phyloP scores from a whole-genome alignment of 2,888 invertebrate species.

The Microplitis deprimator region DNA sequence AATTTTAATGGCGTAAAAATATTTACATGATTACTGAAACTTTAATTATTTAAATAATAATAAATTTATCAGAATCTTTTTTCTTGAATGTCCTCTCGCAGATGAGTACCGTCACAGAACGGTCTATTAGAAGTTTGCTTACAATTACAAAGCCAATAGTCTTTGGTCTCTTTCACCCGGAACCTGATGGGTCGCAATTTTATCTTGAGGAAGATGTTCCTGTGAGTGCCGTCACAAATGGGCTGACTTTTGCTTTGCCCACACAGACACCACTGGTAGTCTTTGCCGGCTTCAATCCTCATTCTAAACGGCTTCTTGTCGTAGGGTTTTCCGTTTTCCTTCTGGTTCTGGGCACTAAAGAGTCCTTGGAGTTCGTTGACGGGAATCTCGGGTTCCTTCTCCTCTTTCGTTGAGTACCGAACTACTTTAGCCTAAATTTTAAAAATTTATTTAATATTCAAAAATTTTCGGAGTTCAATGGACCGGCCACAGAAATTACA shows the following conservation, averaged over 20 bases:
- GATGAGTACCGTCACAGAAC: slow-evolving; percentile 97
- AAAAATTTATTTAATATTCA: not conserved
- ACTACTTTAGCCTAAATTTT: not conserved
- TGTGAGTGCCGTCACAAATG: slow-evolving; percentile 95
- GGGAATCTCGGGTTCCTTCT: not conserved
- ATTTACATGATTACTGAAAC: slow-evolving; percentile 11
- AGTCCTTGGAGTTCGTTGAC: not conserved
- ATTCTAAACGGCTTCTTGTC: slow-evolving; percentile 93
- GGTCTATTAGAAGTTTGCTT: slow-evolving; percentile 95
- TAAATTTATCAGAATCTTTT: slow-evolving; percentile 19
- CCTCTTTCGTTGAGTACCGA: not conserved
- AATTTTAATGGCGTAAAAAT: not conserved
- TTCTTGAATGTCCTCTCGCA: slow-evolving; percentile 79
- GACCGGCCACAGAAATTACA: not conserved
- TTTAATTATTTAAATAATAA: not conserved
- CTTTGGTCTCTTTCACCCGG: slow-evolving; percentile 87
- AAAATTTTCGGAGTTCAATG: not conserved
- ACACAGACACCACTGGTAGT: slow-evolving; percentile 89
- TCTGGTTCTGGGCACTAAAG: not conserved
- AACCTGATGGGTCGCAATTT: slow-evolving; percentile 86
- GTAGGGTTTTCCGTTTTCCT: slow-evolving; percentile 79
- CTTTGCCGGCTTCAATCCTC: slow-evolving; percentile 77
- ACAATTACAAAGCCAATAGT: slow-evolving; percentile 98
- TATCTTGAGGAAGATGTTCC: slow-evolving; percentile 81
- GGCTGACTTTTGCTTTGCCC: slow-evolving; percentile 94